Conservation (phyloP, 2,113 vertebrate genomes). For the Phaethon lepturus region DNA sequence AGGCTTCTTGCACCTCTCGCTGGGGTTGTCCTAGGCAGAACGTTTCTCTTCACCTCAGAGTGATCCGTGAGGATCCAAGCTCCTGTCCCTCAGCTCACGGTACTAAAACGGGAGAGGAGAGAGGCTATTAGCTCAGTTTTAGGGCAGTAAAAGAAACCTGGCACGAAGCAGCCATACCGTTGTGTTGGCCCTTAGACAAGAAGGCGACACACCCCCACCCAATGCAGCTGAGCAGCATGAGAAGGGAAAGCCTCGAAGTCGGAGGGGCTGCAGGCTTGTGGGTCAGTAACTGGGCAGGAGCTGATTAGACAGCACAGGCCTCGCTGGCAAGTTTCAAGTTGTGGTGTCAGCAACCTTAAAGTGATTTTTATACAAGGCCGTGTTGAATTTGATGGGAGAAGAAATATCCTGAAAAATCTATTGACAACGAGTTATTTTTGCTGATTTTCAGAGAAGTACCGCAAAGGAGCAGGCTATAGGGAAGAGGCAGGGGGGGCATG, state of each 20-base stretch:
- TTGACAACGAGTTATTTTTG: not conserved
- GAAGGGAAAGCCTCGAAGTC: not conserved
- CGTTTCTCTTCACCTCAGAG: not conserved
- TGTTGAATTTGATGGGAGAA: not conserved
- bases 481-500: fast-evolving
- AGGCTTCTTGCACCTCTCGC: not conserved
- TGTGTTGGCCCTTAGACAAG: not conserved
- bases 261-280: fast-evolving
- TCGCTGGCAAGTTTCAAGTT: not conserved
- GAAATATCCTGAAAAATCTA: not conserved
- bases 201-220: not conserved
- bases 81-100: fast-evolving
- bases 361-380: not conserved
- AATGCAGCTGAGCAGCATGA: not conserved
- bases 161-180: not conserved
- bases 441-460: not conserved
- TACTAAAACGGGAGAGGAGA: not conserved
- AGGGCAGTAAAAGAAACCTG: not conserved
- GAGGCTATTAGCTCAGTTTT: not conserved
- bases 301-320: not conserved
- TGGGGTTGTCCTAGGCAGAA: not conserved
- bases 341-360: not conserved
- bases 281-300: not conserved
- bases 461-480: not conserved
- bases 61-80: not conserved